Conservation (phyloP, 1,140 invertebrate species). For the Drosophila mauritiana region DNA sequence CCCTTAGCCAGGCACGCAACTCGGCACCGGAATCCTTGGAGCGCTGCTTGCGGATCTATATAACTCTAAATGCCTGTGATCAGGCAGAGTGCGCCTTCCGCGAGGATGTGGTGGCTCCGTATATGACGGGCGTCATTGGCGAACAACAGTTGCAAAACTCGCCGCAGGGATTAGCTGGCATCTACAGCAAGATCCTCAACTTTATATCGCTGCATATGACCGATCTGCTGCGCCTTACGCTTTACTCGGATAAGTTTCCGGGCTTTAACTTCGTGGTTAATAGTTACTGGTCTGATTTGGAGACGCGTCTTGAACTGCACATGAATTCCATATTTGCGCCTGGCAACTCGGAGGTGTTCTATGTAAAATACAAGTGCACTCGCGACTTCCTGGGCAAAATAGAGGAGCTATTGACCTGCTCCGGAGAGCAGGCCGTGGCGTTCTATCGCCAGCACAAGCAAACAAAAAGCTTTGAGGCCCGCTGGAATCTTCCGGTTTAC, state of each 20-base stretch:
- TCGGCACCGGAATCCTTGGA: conserved; percentile 85
- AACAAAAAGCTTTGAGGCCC: conserved; percentile 90
- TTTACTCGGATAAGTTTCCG: conserved; percentile 88
- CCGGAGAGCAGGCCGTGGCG: conserved; percentile 79
- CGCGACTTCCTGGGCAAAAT: conserved; percentile 92
- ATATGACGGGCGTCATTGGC: conserved; percentile 90
- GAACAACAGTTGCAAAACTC: conserved; percentile 90
- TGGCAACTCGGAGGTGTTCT: conserved; percentile 95
- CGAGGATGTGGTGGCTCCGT: conserved; percentile 89
- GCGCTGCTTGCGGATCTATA: conserved; percentile 88
- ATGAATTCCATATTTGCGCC: conserved; percentile 94
- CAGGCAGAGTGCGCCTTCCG: conserved; percentile 90
- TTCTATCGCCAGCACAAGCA: conserved; percentile 87
- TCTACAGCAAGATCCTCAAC: conserved; percentile 90
- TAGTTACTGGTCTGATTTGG: conserved; percentile 95
- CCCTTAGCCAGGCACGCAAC: conserved; percentile 85
- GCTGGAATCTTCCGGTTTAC: conserved; percentile 97
- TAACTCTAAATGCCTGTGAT: conserved; percentile 88
- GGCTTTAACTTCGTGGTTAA: conserved; percentile 95
- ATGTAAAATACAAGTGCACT: conserved; percentile 92
- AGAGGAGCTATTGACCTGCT: conserved; percentile 88
- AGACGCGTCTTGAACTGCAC: conserved; percentile 90
- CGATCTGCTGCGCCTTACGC: conserved; percentile 87
- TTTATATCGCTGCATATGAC: conserved; percentile 89
- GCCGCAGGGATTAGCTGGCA: conserved; percentile 89